These are phyloP conservation scores for Drosophila auraria DNA, from an alignment of 1,140 invertebrate genomes.

Conservation along the genomic window DNA sequence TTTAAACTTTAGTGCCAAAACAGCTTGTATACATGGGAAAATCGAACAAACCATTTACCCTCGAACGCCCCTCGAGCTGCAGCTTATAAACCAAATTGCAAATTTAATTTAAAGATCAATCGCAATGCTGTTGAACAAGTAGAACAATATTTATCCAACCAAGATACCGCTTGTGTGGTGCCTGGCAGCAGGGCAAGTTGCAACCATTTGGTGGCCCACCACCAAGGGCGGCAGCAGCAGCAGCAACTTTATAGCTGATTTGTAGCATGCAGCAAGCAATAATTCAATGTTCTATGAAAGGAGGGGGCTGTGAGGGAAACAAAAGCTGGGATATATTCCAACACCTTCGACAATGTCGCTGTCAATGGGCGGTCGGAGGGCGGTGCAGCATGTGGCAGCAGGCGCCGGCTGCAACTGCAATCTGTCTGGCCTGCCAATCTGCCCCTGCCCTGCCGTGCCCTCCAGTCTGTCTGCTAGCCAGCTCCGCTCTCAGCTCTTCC, in stretches of 20 bases:
- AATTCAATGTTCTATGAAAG: slow-evolving; percentile 72
- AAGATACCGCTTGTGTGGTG: slow-evolving; percentile 28
- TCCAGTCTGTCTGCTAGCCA: slow-evolving; percentile 12
- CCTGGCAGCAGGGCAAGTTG: slow-evolving; percentile 47
- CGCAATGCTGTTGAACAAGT: slow-evolving; percentile 24
- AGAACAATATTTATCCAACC: slow-evolving; percentile 44
- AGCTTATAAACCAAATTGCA: slow-evolving; percentile 43
- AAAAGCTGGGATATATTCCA: slow-evolving; percentile 66
- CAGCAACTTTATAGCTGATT: slow-evolving; percentile 68
- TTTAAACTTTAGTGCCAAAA: background rate
- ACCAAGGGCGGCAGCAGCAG: slow-evolving; percentile 16
- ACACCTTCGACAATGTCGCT: slow-evolving; percentile 71
- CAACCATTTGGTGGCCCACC: slow-evolving; percentile 42
- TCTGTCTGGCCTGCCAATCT: slow-evolving; percentile 68
- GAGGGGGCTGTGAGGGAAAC: slow-evolving; percentile 8
- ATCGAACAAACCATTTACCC: background rate
- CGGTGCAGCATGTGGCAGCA: slow-evolving; percentile 4
- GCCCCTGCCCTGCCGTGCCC: slow-evolving; percentile 11
- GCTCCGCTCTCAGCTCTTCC: slow-evolving; percentile 1
- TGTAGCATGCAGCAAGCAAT: slow-evolving; percentile 78
- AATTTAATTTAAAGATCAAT: slow-evolving; percentile 58
- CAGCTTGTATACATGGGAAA: background rate
- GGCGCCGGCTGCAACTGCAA: slow-evolving; percentile 75
- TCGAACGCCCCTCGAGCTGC: background rate
- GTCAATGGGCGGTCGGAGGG: slow-evolving; percentile 20